These are phyloP conservation scores for Perccottus glenii DNA, from an alignment of 2,113 vertebrate species.

Conservation along the genomic window DNA sequence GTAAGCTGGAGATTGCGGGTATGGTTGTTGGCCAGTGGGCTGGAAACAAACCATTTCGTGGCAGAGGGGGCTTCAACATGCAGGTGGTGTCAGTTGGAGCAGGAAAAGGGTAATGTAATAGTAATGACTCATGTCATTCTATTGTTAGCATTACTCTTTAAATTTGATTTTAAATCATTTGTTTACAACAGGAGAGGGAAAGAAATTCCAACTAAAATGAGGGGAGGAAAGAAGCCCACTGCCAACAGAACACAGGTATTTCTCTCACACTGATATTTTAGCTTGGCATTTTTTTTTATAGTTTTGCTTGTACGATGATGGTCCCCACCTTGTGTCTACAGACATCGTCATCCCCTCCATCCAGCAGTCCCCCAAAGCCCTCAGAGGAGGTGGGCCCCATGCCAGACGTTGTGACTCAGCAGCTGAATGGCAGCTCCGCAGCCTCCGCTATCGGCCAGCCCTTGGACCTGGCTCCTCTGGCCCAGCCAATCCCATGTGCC, in stretches of 20 bases:
- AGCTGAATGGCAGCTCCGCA: slow-evolving; percentile 85
- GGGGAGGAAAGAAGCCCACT: slow-evolving; percentile 82
- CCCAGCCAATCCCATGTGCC: slow-evolving; percentile 88
- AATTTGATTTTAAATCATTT: background rate
- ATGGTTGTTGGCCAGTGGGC: slow-evolving; percentile 96
- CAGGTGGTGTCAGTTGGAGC: slow-evolving; percentile 91
- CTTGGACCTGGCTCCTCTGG: slow-evolving; percentile 80
- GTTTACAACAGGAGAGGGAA: slow-evolving; percentile 80
- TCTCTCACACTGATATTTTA: too few relatives aligned
- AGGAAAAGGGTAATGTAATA: slow-evolving; percentile 82
- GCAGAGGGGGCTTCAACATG: slow-evolving; percentile 88
- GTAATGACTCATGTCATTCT: background rate
- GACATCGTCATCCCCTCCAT: slow-evolving; percentile 72
- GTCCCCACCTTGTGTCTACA: slow-evolving; percentile 8
- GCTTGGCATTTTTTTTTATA: too few relatives aligned
- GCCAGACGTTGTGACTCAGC: slow-evolving; percentile 73
- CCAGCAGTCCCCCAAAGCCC: slow-evolving; percentile 81
- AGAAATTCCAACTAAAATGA: slow-evolving; percentile 80
- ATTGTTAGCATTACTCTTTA: background rate
- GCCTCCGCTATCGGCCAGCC: slow-evolving; percentile 79
- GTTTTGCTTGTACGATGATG: too few relatives aligned
- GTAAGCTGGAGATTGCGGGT: slow-evolving; percentile 92
- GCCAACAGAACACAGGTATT: slow-evolving; percentile 79
- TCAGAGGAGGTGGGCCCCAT: slow-evolving; percentile 75
- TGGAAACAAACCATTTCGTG: slow-evolving; percentile 87